Base-by-base conservation (phyloP, 2,797 vertebrate genomes). In the Galaxias olidus region DNA sequence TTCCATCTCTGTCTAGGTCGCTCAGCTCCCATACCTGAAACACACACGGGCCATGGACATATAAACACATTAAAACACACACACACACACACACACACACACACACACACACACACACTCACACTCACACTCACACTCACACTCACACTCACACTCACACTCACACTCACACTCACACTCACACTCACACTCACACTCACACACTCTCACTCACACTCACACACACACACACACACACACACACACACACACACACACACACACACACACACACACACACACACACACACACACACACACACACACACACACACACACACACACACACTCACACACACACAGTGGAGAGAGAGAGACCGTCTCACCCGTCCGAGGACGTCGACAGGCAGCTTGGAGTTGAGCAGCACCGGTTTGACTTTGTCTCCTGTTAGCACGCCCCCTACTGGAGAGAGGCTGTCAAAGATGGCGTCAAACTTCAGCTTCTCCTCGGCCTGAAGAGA, bases 381-480 rank as follows among this genome's bases (percentile, higher is more conserved):
- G 87, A 99, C 96, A 65, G 97, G 94, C 44, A 99, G 90, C 84
- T 98, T 99, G 65, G 98, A 99, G 88, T 99, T 99, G 8, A 99
- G 96, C 76, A 99, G 92, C 52, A 99, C 97, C 17, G 98, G 98
- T 85, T 99, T 99, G 86, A 99, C 97, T 83, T 98, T 98, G 64
- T 98, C 98, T 12, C 98, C 98, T 30, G 95, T 95, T 20, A 99
- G 87, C 61, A 98, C 92, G 68, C 96, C 96, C 76, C 93, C 94
- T 47, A 91, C 89, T 56, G 98, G 98, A 69, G 85, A 92, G 65
- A 99, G 89, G 83, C 97, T 99, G 66, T 98, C 96, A 85, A 99
- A 99, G 87, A 99, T 98, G 75, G 92, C 82, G 77, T 99, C 96
- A 70, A 96, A 99, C 87, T 96, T 99, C 87, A 90, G 88, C 84